Conservation (phyloP, 2,888 invertebrate genomes). For the Drosophila hamatofila region DNA sequence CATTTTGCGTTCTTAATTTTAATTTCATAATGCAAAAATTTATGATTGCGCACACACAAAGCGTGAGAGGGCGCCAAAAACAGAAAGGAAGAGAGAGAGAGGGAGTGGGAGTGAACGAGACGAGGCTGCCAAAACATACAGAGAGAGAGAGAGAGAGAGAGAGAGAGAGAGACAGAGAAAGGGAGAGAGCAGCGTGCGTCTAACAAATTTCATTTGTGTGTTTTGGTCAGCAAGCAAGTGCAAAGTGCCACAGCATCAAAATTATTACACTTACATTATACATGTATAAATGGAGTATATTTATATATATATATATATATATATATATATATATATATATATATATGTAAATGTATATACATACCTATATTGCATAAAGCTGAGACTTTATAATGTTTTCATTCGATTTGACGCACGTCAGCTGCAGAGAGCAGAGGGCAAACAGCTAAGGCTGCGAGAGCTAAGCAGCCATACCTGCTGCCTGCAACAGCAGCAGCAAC, state of each 20-base stretch:
- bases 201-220: slow-evolving; percentile 46
- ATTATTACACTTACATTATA: slow-evolving; percentile 14
- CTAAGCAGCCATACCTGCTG: slow-evolving; percentile 41
- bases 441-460: background rate
- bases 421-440: slow-evolving; percentile 25
- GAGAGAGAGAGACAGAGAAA: background rate
- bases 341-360: background rate
- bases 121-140: background rate
- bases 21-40: slow-evolving; percentile 63
- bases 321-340: background rate
- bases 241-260: slow-evolving; percentile 37
- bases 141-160: background rate
- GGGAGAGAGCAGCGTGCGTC: background rate
- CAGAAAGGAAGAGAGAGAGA: background rate
- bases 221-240: slow-evolving; percentile 42
- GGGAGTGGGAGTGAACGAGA: background rate
- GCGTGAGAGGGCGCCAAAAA: background rate
- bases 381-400: slow-evolving; percentile 51
- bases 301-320: background rate
- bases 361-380: background rate
- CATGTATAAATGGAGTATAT: background rate
- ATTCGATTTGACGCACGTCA: slow-evolving; percentile 63
- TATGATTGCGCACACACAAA: slow-evolving; percentile 46
- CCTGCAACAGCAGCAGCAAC: background rate
- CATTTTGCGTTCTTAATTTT: slow-evolving; percentile 57